A percentile compares a stretch with the other conserved stretches of the same genome.
Evolutionary conservation across 1,140 invertebrate genomes (phyloP).

Genomic region (Tetraneura akinire): DNA sequence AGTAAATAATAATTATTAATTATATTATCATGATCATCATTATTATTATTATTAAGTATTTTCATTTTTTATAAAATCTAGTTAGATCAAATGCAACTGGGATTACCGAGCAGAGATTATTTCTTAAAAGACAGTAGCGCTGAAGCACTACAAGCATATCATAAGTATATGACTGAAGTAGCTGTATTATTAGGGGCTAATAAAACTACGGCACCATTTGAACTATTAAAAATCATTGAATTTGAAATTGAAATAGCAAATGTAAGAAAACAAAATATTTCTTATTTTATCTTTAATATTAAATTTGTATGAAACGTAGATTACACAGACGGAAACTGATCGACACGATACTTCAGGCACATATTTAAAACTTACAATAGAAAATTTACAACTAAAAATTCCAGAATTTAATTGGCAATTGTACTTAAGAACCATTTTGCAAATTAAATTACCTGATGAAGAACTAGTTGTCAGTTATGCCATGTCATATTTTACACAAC

Average conservation of each 20-base stretch:
- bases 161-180: slow-evolving; percentile 76
- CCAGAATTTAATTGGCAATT: slow-evolving; percentile 77
- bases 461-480: slow-evolving; percentile 81
- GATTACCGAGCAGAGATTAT: slow-evolving; percentile 79
- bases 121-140: slow-evolving; percentile 71
- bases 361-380: slow-evolving; percentile 71
- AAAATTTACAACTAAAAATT: slow-evolving; percentile 67
- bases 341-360: slow-evolving; percentile 79
- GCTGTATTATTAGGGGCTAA: slow-evolving; percentile 74
- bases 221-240: slow-evolving; percentile 71
- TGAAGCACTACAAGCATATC: slow-evolving; percentile 71
- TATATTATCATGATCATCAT: not conserved
- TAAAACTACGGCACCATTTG: slow-evolving; percentile 64
- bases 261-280: slow-evolving; percentile 61
- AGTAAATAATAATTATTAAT: not conserved
- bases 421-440: slow-evolving; percentile 73
- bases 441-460: slow-evolving; percentile 65
- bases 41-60: not conserved
- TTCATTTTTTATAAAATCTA: slow-evolving; percentile 58
- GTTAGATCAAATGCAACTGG: slow-evolving; percentile 80
- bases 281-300: not conserved
- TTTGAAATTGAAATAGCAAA: slow-evolving; percentile 80
- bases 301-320: slow-evolving; percentile 60
- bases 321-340: slow-evolving; percentile 76
- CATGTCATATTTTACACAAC: slow-evolving; percentile 75